These are phyloP conservation scores for Sciurus carolinensis DNA, from an alignment of 2,797 vertebrate species.

Conservation along the genomic window DNA sequence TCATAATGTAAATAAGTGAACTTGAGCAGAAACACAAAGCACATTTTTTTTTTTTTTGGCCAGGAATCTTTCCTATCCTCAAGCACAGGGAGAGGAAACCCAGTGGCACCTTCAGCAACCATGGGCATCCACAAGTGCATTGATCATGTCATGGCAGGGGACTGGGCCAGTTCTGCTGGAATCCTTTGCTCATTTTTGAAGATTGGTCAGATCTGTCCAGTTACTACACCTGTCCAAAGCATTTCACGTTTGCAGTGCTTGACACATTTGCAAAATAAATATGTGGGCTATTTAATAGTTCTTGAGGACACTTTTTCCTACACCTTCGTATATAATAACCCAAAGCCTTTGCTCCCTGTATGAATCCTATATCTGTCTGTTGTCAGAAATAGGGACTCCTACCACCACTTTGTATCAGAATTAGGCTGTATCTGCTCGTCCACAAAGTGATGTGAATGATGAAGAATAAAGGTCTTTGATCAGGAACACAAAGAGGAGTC, in stretches of 20 bases:
- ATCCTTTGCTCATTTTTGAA: background rate
- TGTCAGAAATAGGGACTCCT: slow-evolving; percentile 1
- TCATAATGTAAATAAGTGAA: slow-evolving; percentile 65
- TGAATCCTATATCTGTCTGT: background rate
- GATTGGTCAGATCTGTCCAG: background rate
- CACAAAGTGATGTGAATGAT: background rate
- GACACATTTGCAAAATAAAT: background rate
- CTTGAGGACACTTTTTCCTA: background rate
- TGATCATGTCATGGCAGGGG: background rate
- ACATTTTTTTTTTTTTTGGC: slow-evolving; percentile 15
- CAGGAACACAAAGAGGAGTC: background rate
- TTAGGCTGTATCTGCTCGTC: background rate
- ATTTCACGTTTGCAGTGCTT: background rate
- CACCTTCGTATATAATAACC: background rate
- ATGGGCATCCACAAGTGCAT: background rate
- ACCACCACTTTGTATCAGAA: background rate
- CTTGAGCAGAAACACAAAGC: slow-evolving; percentile 39
- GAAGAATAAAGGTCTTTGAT: background rate
- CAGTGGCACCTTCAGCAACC: background rate
- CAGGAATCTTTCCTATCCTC: background rate
- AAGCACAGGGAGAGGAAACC: slow-evolving; percentile 10
- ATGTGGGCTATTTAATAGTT: background rate
- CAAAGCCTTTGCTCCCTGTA: background rate
- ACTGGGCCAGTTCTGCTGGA: background rate
- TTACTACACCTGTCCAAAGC: background rate